Percentiles rank a stretch among this genome's conserved stretches.
phyloP scores from a whole-genome alignment of 2,113 vertebrate genomes.

The Morone chrysops region DNA sequence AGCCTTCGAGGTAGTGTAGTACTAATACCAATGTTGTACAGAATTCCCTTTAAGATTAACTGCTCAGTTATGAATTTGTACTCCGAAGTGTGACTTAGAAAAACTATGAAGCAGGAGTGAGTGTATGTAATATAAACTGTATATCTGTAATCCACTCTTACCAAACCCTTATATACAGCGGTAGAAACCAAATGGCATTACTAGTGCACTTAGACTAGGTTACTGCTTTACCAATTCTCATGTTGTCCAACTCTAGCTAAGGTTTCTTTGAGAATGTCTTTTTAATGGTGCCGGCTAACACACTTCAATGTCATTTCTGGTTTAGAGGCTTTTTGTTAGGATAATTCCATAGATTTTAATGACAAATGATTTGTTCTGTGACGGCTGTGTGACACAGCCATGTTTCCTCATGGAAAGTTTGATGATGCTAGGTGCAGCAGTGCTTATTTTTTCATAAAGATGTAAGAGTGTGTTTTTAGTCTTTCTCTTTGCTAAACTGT shows the following conservation, averaged over 20 bases:
- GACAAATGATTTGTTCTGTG: conserved; percentile 59
- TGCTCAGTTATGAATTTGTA: conserved; percentile 80
- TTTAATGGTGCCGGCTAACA: conserved; percentile 67
- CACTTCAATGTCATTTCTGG: conserved; percentile 49
- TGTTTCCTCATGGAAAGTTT: conserved; percentile 57
- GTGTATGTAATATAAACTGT: conserved; percentile 74
- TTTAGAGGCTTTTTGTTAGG: conserved; percentile 59
- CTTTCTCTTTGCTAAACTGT: conserved; percentile 72
- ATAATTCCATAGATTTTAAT: conserved; percentile 63
- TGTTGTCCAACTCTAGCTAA: conserved; percentile 57
- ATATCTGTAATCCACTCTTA: conserved; percentile 77
- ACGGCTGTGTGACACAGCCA: conserved; percentile 50
- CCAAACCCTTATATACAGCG: conserved; percentile 83
- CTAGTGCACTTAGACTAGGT: conserved; percentile 82
- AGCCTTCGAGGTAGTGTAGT: conserved; percentile 84
- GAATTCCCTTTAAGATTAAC: conserved; percentile 83
- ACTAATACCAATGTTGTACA: conserved; percentile 86
- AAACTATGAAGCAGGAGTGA: conserved; percentile 74
- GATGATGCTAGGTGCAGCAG: conserved; percentile 67
- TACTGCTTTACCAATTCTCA: conserved; percentile 75
- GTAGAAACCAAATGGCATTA: conserved; percentile 85
- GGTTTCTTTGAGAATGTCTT: conserved; percentile 74
- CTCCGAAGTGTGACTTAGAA: conserved; percentile 83
- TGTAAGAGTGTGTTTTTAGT: conserved; percentile 73
- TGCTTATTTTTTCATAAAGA: conserved; percentile 67